Evolutionary conservation across 2,113 vertebrate genomes (phyloP), one percentile per base, ranked within the genome.

Genomic region (Heptranchias perlo): DNA sequence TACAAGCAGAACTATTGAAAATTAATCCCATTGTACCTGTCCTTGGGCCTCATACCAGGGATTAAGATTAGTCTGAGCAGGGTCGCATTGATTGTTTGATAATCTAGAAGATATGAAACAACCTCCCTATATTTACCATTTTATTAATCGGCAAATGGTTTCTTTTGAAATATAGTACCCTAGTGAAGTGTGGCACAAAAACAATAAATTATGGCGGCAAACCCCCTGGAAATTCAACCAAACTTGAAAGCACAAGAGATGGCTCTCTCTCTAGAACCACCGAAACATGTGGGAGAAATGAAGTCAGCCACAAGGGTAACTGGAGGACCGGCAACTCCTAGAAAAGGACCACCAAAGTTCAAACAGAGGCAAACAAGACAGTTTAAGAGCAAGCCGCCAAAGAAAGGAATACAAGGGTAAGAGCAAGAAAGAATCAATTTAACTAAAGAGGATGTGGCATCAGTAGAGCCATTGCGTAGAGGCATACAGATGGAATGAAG

Each of bases 311-410:
- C 99, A 0, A 97, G 98, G 35, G 99, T 99, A 96, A 98, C 86
- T 0, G 99, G 99, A 35, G 99, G 99, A 67, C 99, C 99, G 0
- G 98, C 98, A 96, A 99, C 99, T 18, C 99, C 99, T 58, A 98
- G 99, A 89, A 99, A 99, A 97, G 99, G 99, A 13, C 99, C 99
- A 0, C 98, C 98, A 94, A 99, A 99, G 96, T 99, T 99, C 97
- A 99, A 99, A 96, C 99, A 99, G 97, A 98, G 99, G 97, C 99
- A 99, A 97, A 99, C 99, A 8, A 98, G 99, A 35, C 99, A 99
- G 97, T 99, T 99, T 97, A 99, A 99, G 97, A 99, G 99, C 98
- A 99, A 99, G 96, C 99, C 98, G 2, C 99, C 98, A 2, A 99
- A 99, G 97, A 99, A 99, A 97, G 99, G 99, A 0, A 96, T 99